These are phyloP conservation scores for Akabosia matsudoensis DNA, from an alignment of 1,140 invertebrate genomes.

Conservation along the genomic window DNA sequence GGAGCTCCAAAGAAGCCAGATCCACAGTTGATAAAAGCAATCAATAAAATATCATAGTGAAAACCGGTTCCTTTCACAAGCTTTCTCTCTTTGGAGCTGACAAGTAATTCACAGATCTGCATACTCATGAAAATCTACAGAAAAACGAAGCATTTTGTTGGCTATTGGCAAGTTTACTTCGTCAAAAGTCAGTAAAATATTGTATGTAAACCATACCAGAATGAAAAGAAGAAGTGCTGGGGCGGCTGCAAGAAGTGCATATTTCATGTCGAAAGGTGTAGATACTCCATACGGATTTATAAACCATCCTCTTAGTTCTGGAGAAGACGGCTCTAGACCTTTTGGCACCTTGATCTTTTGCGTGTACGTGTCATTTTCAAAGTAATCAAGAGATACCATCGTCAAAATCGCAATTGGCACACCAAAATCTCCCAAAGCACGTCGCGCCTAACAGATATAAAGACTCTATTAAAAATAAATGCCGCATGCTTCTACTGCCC, in stretches of 20 bases:
- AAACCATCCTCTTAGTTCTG: conserved; percentile 50
- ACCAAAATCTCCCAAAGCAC: conserved; percentile 57
- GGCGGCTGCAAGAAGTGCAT: conserved; percentile 42
- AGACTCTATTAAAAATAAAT: not conserved
- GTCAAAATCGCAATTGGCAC: conserved; percentile 57
- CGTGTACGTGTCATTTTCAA: conserved; percentile 61
- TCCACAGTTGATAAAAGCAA: conserved; percentile 51
- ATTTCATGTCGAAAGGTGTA: conserved; percentile 47
- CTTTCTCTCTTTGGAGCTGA: conserved; percentile 43
- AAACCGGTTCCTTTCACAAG: conserved; percentile 54
- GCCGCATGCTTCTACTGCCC: not conserved
- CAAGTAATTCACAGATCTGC: conserved; percentile 39
- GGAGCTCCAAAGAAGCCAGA: conserved; percentile 55
- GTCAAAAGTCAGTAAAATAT: not conserved
- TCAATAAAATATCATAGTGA: conserved; percentile 53
- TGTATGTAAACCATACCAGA: conserved; percentile 45
- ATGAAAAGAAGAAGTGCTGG: conserved; percentile 52
- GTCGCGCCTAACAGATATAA: conserved; percentile 52
- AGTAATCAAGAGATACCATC: conserved; percentile 79
- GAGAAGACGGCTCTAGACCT: conserved; percentile 49
- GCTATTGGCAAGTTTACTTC: not conserved
- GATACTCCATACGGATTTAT: conserved; percentile 47
- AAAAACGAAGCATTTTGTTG: not conserved
- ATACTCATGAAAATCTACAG: conserved; percentile 30
- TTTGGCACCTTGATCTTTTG: conserved; percentile 44